Conservation (phyloP, 2,888 invertebrate genomes). For the Pemphredon lugubris region DNA sequence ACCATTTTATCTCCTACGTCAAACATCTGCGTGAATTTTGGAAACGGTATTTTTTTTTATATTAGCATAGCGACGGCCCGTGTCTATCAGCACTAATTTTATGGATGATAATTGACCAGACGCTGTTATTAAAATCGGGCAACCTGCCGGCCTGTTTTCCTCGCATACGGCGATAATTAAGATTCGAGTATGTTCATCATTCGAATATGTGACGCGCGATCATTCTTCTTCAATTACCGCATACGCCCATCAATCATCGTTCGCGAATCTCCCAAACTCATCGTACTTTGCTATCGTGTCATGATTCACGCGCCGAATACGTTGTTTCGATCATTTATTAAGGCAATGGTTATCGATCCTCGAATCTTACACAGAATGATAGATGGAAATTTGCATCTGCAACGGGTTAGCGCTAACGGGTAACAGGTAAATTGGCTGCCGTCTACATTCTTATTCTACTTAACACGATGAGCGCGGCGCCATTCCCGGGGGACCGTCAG, state of each 20-base stretch:
- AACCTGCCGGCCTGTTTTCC: neutral
- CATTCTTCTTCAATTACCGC: conserved; percentile 22
- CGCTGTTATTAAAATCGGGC: neutral
- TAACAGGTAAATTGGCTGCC: too few relatives aligned
- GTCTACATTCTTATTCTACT: too few relatives aligned
- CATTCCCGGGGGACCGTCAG: too few relatives aligned
- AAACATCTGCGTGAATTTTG: conserved; percentile 3
- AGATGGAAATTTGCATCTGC: too few relatives aligned
- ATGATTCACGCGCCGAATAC: conserved; percentile 5
- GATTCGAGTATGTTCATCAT: neutral
- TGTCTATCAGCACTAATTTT: neutral
- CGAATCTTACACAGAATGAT: neutral
- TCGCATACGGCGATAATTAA: conserved; percentile 28
- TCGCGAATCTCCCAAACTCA: conserved; percentile 9
- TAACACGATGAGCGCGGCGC: too few relatives aligned
- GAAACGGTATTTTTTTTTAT: neutral
- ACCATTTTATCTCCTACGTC: too few relatives aligned
- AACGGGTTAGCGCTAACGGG: too few relatives aligned
- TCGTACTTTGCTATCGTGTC: conserved; percentile 11
- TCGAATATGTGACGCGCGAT: conserved; percentile 16
- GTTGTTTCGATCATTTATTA: conserved; percentile 6
- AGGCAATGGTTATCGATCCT: conserved; percentile 2
- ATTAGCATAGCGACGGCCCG: neutral
- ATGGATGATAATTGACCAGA: neutral
- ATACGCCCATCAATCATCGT: conserved; percentile 30